These are phyloP conservation scores for Microctonus aethiopoides DNA, from an alignment of 2,888 invertebrate species.

Conservation along the genomic window DNA sequence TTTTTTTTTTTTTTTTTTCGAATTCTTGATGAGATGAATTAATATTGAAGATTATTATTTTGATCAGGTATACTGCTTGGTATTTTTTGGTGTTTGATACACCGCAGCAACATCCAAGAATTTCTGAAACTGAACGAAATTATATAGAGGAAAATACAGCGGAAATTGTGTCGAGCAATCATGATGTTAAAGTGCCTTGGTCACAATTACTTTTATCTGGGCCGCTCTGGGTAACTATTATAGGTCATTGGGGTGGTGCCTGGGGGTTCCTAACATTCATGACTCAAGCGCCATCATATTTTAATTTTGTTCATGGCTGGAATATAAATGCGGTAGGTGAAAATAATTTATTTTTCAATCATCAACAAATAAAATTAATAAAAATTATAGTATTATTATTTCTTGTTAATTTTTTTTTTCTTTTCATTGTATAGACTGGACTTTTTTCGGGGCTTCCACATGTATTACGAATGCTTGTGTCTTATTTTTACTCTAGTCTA, in stretches of 20 bases:
- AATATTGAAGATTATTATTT: no score
- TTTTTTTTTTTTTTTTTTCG: no score
- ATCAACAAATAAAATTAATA: no score
- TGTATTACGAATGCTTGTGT: slow-evolving; percentile 72
- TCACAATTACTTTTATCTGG: slow-evolving; percentile 71
- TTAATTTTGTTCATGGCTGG: slow-evolving; percentile 77
- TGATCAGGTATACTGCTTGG: slow-evolving; percentile 74
- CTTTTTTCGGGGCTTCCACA: slow-evolving; percentile 75
- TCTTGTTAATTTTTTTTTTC: neutral
- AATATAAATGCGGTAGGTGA: slow-evolving; percentile 73
- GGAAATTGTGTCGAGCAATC: slow-evolving; percentile 48
- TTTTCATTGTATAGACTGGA: slow-evolving; percentile 70
- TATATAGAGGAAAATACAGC: slow-evolving; percentile 72
- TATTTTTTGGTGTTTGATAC: slow-evolving; percentile 73
- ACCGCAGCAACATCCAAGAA: slow-evolving; percentile 76
- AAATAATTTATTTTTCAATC: neutral
- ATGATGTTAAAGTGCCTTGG: slow-evolving; percentile 71
- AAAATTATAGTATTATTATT: no score
- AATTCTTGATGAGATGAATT: no score
- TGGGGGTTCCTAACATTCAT: slow-evolving; percentile 79
- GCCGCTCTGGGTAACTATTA: slow-evolving; percentile 73
- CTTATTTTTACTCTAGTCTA: slow-evolving; percentile 70
- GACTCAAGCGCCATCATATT: slow-evolving; percentile 78
- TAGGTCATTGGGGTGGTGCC: slow-evolving; percentile 75
- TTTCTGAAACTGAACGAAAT: slow-evolving; percentile 71